These are phyloP conservation scores for Perodicticus potto DNA, from an alignment of 2,797 vertebrate genomes.

Conservation along the genomic window DNA sequence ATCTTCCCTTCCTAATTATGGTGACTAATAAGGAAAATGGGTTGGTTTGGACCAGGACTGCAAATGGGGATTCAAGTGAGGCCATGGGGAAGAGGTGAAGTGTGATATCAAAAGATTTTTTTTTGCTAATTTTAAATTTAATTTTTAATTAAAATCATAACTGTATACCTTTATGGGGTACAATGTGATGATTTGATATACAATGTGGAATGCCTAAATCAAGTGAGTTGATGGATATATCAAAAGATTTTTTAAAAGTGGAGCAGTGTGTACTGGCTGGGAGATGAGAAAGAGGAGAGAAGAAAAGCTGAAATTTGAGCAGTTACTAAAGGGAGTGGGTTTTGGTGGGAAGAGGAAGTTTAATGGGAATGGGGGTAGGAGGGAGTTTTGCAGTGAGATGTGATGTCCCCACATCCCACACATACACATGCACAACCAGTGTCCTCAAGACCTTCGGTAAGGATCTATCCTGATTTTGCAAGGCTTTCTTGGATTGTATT, in stretches of 20 bases:
- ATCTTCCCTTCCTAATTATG: background rate
- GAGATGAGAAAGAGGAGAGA: background rate
- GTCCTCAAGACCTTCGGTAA: background rate
- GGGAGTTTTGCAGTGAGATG: background rate
- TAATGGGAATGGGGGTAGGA: background rate
- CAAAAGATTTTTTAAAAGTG: background rate
- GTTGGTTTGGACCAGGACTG: background rate
- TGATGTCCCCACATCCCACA: fast-evolving
- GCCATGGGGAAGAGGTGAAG: background rate
- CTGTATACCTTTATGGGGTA: too few relatives aligned
- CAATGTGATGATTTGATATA: too few relatives aligned
- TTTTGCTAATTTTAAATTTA: too few relatives aligned
- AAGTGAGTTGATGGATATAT: background rate
- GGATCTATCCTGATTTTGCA: background rate
- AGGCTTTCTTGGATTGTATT: background rate
- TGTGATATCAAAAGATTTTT: background rate
- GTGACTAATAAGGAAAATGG: background rate
- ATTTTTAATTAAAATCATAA: too few relatives aligned
- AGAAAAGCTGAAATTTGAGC: background rate
- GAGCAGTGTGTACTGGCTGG: background rate
- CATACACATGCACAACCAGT: background rate
- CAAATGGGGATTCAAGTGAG: background rate
- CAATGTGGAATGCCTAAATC: too few relatives aligned
- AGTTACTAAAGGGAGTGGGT: background rate
- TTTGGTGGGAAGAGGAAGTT: background rate